These are phyloP conservation scores for Mya arenaria DNA, from an alignment of 1,140 invertebrate genomes.

Conservation along the genomic window DNA sequence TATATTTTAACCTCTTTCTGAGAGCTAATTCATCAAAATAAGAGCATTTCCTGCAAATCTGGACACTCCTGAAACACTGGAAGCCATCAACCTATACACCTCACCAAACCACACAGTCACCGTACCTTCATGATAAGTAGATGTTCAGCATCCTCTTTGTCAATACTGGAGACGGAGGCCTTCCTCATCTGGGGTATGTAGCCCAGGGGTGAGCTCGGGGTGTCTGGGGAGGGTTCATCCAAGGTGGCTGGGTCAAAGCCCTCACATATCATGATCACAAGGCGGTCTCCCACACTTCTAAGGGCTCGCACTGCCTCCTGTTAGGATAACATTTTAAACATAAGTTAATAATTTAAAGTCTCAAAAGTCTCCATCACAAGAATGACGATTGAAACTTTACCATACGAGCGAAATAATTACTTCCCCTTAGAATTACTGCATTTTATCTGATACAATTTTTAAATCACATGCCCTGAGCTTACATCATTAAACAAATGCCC, in stretches of 20 bases:
- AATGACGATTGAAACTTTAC: too few relatives aligned
- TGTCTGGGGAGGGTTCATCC: slow-evolving; percentile 60
- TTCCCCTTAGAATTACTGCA: too few relatives aligned
- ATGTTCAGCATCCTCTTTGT: slow-evolving; percentile 74
- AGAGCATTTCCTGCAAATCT: neutral
- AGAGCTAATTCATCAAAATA: neutral
- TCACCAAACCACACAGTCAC: neutral
- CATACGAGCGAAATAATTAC: too few relatives aligned
- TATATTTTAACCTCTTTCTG: neutral
- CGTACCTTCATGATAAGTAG: slow-evolving; percentile 81
- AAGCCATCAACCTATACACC: neutral
- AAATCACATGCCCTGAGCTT: too few relatives aligned
- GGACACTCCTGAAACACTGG: neutral
- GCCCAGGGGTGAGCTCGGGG: slow-evolving; percentile 61
- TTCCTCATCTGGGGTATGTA: slow-evolving; percentile 62
- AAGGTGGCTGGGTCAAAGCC: slow-evolving; percentile 82
- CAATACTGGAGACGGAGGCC: slow-evolving; percentile 74
- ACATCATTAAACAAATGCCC: too few relatives aligned
- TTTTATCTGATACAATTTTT: too few relatives aligned
- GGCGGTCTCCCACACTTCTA: slow-evolving; percentile 89
- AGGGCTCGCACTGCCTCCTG: slow-evolving; percentile 96
- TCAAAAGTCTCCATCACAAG: too few relatives aligned
- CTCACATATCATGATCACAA: slow-evolving; percentile 94
- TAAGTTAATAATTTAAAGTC: too few relatives aligned
- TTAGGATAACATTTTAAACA: too few relatives aligned